These are phyloP conservation scores for Austrofundulus limnaeus DNA, from an alignment of 2,113 vertebrate species.

Conservation along the genomic window DNA sequence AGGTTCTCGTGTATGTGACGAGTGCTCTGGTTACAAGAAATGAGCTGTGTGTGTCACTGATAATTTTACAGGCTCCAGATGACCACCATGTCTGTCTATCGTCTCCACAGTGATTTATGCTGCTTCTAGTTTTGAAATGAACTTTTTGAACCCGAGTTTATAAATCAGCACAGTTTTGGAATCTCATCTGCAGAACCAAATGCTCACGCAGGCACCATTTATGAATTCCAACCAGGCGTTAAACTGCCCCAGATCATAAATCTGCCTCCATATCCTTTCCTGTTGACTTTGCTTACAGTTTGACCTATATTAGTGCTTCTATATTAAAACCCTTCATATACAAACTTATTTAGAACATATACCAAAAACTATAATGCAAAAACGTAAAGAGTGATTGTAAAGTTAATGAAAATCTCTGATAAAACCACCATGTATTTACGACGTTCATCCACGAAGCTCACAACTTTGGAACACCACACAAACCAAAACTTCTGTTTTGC, in stretches of 20 bases:
- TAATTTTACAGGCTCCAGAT: neutral
- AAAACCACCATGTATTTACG: neutral
- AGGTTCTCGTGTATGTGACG: neutral
- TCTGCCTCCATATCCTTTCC: slow-evolving; percentile 6
- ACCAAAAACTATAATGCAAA: slow-evolving; percentile 10
- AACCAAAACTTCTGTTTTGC: slow-evolving; percentile 35
- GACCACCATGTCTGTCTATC: neutral
- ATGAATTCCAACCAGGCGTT: neutral
- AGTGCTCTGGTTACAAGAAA: neutral
- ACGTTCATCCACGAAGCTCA: neutral
- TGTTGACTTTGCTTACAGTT: slow-evolving; percentile 33
- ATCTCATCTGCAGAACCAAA: neutral
- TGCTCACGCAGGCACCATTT: neutral
- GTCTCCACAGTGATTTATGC: neutral
- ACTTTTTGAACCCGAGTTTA: neutral
- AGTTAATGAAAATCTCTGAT: neutral
- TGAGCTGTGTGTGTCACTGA: neutral
- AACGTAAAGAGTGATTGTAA: neutral
- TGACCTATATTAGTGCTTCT: too few species aligned
- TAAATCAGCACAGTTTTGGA: neutral
- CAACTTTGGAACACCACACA: slow-evolving; percentile 5
- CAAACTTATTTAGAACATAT: slow-evolving; percentile 12
- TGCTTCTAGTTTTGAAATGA: neutral
- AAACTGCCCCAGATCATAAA: neutral
- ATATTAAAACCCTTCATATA: slow-evolving; percentile 25